Evolutionary conservation across 1,140 invertebrate genomes (phyloP).

Genomic region (Notospermus geniculatus): DNA sequence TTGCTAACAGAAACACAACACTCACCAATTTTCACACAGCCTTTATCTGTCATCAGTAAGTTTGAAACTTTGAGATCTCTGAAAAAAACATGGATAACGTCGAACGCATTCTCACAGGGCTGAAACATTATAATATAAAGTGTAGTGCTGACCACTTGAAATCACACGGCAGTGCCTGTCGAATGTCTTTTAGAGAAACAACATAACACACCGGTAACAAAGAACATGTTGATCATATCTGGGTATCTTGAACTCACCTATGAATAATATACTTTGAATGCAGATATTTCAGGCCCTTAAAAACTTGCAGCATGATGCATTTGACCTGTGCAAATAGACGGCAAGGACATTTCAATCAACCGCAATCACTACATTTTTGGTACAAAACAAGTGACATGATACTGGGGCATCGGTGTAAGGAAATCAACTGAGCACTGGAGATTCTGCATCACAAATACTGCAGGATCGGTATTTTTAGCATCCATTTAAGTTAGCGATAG

Average conservation of each 20-base stretch:
- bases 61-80: conserved; percentile 96
- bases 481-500: no score
- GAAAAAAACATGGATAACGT: conserved; percentile 28
- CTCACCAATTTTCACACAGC: conserved; percentile 90
- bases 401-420: not conserved
- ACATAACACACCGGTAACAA: not conserved
- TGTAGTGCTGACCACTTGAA: no score
- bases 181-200: conserved; percentile 1
- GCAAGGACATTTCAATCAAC: no score
- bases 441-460: not conserved
- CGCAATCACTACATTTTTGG: not conserved
- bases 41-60: conserved; percentile 92
- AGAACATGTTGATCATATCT: not conserved
- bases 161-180: no score
- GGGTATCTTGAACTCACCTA: conserved; percentile 38
- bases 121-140: no score
- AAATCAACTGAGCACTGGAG: not conserved
- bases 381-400: not conserved
- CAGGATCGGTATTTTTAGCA: no score
- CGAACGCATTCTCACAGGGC: no score
- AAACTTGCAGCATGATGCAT: conserved; percentile 85
- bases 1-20: not conserved
- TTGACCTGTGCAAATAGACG: conserved; percentile 66
- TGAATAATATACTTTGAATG: conserved; percentile 94
- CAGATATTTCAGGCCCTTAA: conserved; percentile 86